phyloP scores from a whole-genome alignment of 2,888 invertebrate genomes.

The Sminthurides aquaticus region DNA sequence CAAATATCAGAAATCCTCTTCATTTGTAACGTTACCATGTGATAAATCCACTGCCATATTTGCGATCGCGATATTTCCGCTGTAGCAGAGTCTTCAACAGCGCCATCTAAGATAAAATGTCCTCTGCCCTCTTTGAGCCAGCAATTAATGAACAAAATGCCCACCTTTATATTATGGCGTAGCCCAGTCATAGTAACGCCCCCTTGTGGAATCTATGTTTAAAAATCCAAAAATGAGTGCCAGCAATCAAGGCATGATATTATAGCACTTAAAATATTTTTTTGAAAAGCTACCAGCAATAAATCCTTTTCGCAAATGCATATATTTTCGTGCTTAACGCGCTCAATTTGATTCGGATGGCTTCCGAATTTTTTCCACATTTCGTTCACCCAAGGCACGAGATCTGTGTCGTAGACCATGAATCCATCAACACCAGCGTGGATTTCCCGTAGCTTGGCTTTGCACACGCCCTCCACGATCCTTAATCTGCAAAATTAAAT shows the following conservation, averaged over 20 bases:
- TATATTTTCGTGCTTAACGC: slow-evolving; percentile 47
- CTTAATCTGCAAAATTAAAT: too few species aligned
- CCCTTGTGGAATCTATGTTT: slow-evolving; percentile 53
- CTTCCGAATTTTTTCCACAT: slow-evolving; percentile 45
- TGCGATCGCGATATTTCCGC: slow-evolving; percentile 66
- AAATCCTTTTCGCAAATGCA: slow-evolving; percentile 52
- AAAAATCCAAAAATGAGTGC: not conserved
- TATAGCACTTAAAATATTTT: not conserved
- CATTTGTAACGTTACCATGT: too few species aligned
- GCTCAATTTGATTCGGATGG: slow-evolving; percentile 53
- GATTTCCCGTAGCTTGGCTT: slow-evolving; percentile 55
- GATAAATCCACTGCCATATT: slow-evolving; percentile 67
- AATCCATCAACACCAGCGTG: slow-evolving; percentile 60
- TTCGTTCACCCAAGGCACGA: slow-evolving; percentile 56
- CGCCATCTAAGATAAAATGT: slow-evolving; percentile 58
- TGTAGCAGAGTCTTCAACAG: slow-evolving; percentile 66
- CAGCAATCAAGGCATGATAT: not conserved
- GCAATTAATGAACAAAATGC: slow-evolving; percentile 60
- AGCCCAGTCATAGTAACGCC: slow-evolving; percentile 59
- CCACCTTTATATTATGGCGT: slow-evolving; percentile 58
- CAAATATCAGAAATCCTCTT: too few species aligned
- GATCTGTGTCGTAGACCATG: slow-evolving; percentile 59
- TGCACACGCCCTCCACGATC: slow-evolving; percentile 49
- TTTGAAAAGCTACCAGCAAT: slow-evolving; percentile 45
- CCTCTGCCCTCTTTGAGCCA: slow-evolving; percentile 60